Conservation (phyloP, 2,888 invertebrate species). For the Drosophila merina region DNA sequence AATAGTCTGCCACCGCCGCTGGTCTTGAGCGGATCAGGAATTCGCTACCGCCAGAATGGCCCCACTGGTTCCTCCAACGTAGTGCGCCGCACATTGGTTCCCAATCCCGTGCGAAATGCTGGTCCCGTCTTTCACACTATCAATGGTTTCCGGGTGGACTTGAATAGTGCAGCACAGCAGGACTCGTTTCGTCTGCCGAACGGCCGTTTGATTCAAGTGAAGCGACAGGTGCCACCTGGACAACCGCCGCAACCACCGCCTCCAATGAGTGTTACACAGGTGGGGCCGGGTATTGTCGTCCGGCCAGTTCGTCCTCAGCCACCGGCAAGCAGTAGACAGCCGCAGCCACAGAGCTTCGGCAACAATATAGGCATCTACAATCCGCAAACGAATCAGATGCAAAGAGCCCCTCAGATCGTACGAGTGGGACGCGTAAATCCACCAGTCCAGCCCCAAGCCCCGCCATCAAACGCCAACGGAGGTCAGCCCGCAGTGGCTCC, state of each 20-base stretch:
- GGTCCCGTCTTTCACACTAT: conserved; percentile 84
- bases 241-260: conserved; percentile 39
- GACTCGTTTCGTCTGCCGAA: conserved; percentile 84
- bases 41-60: conserved; percentile 70
- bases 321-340: neutral
- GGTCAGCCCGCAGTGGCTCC: conserved; percentile 39
- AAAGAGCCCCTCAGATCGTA: conserved; percentile 67
- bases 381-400: conserved; percentile 62
- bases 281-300: conserved; percentile 54
- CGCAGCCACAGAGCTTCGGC: conserved; percentile 27
- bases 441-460: conserved; percentile 27
- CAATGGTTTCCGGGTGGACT: conserved; percentile 83
- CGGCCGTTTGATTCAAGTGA: conserved; percentile 84
- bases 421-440: conserved; percentile 58
- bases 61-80: conserved; percentile 43
- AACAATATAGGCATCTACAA: conserved; percentile 68
- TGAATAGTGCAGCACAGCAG: conserved; percentile 84
- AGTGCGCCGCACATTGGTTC: conserved; percentile 78
- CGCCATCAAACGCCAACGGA: conserved; percentile 33
- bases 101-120: conserved; percentile 59
- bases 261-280: conserved; percentile 12
- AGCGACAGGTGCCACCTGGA: conserved; percentile 74
- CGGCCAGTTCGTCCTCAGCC: conserved; percentile 35
- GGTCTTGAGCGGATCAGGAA: conserved; percentile 76
- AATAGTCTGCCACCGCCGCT: conserved; percentile 78